Conservation (phyloP, 2,797 vertebrate genomes). For the Ceryle rudis region DNA sequence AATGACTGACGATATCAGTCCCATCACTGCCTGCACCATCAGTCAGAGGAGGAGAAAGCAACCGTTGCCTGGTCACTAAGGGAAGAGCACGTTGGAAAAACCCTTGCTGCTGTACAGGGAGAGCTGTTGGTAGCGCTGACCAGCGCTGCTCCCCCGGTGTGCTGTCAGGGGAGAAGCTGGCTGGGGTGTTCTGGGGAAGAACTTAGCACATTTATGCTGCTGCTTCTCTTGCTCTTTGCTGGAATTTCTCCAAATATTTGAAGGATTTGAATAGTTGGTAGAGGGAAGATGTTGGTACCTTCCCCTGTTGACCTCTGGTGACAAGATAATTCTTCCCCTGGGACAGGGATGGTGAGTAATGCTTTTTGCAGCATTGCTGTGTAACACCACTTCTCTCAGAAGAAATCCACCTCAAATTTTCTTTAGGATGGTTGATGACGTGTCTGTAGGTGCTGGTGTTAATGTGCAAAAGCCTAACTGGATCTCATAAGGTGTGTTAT, state of each 20-base stretch:
- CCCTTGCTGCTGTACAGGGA: accelerated
- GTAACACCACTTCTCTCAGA: not conserved
- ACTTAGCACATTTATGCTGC: not conserved
- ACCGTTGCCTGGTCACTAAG: not conserved
- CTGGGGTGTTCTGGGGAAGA: not conserved
- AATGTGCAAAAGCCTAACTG: not conserved
- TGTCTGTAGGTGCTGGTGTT: not conserved
- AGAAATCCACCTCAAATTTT: not conserved
- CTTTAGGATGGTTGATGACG: not conserved
- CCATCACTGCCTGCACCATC: not conserved
- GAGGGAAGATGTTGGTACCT: not conserved
- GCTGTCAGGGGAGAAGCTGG: not conserved
- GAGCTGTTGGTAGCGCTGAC: accelerated
- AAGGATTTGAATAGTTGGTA: not conserved
- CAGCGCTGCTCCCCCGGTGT: accelerated
- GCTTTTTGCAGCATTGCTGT: not conserved
- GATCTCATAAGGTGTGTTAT: not conserved
- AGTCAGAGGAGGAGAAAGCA: not conserved
- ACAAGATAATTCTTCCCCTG: not conserved
- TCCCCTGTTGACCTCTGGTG: not conserved
- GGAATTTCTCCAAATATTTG: not conserved
- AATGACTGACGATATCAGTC: not conserved
- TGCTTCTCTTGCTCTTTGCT: not conserved
- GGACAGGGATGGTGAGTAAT: not conserved
- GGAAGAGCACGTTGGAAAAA: not conserved